Evolutionary conservation across 1,140 invertebrate genomes (phyloP), one percentile per base, ranked within the genome.

Genomic region (Drosophila nannoptera): DNA sequence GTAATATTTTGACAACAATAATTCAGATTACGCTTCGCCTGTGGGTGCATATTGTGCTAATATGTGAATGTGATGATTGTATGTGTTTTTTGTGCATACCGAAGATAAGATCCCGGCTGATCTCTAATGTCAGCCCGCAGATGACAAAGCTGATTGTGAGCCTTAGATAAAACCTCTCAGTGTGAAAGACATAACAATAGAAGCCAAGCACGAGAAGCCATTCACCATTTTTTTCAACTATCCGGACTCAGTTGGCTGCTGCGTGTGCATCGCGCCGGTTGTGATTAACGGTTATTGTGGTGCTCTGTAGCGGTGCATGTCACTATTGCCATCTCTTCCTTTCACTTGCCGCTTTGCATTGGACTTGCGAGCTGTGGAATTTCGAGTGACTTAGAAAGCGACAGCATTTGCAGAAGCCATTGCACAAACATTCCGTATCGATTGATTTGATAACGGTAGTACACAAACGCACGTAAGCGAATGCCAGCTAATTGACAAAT

Each of bases 91-190:
- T 7, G 16, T 35, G 29, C n/a, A 48, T 33, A 45, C 14, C 42
- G 54, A 54, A 77, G 59, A 76, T 73, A 73, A 81, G 69, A 67
- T 72, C 53, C 54, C 42, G 49, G 72, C 62, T 72, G 76, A 83
- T 74, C 78, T 70, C 50, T 70, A 60, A 68, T 69, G 70, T 69
- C 59, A 69, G 59, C 49, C 35, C 22, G 53, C 4, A 12, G 60
- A 74, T 71, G 77, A 83, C 55, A 68, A 61, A 59, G 50, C 58
- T 68, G 56, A 70, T 70, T 73, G 64, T 63, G 38, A 36, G 29
- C 38, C 42, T 38, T 29, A 69, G 36, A 69, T 55, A 64, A 38
- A 63, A 43, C n/a, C 12, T 5, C 42, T 56, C 12, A 31, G 36
- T 12, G 53, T 55, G 22, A n/a, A 43, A 56, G 54, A 45, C 29